A percentile compares a stretch with the other conserved stretches of the same genome.
Conservation (phyloP, 2,888 invertebrate species). For the Subacronicta megacephala region DNA sequence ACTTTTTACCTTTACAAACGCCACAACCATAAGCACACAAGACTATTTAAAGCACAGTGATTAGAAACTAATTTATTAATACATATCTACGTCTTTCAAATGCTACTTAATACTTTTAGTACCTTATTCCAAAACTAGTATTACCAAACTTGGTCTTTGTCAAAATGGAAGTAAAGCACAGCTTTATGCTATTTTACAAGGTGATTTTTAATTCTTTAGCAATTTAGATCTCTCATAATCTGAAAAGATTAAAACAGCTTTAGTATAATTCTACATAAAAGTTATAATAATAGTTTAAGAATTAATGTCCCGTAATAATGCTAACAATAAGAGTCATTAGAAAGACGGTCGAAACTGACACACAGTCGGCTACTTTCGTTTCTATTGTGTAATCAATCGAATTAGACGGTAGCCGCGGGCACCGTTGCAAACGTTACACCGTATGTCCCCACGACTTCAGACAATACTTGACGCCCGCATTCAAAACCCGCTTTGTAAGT, state of each 20-base stretch:
- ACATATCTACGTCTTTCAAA: too few species aligned
- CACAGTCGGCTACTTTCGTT: constrained; percentile 36
- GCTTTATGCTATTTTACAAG: too few species aligned
- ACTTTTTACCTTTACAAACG: not conserved
- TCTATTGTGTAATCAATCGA: constrained; percentile 45
- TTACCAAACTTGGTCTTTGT: too few species aligned
- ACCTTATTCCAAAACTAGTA: too few species aligned
- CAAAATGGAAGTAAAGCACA: too few species aligned
- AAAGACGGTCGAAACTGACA: constrained; percentile 17
- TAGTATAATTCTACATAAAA: too few species aligned
- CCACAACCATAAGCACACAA: not conserved
- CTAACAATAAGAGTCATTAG: constrained; percentile 29
- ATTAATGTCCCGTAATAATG: constrained; percentile 19
- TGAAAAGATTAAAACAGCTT: too few species aligned
- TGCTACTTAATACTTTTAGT: too few species aligned
- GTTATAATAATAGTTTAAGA: constrained; percentile 18
- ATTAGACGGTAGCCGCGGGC: constrained; percentile 32
- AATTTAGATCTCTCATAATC: too few species aligned
- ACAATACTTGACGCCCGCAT: constrained; percentile 60
- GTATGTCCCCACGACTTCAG: constrained; percentile 33
- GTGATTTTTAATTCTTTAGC: constrained; percentile 11
- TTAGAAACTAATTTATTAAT: too few species aligned
- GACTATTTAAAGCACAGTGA: too few species aligned
- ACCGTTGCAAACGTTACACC: constrained; percentile 31
- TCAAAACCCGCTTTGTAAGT: constrained; percentile 54